Base-by-base conservation (phyloP, 2,113 vertebrate species). In the Semicossyphus pulcher region DNA sequence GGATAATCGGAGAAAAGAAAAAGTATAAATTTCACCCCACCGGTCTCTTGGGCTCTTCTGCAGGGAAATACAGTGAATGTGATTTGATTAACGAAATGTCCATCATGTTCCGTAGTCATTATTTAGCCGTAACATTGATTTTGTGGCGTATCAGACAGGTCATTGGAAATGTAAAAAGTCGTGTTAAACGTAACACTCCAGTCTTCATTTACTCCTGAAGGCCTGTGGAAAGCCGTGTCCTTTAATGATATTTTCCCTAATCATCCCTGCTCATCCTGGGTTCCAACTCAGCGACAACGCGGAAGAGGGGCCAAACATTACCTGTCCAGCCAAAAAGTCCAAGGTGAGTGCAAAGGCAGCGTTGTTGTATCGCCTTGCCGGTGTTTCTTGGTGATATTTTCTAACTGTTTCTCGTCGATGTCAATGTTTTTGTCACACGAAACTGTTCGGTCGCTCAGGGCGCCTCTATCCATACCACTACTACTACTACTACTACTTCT, bases 261-360 rank as follows among this genome's bases (percentile, higher is more conserved):
- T 41, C 6, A 21, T 8, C 32, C 0, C 49, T 0, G 39, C 2
- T 20, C 49, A 52, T 60, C 42, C 18, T n/a, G 23, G 45, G 11
- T 32, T 52, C 18, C 4, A n/a, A 45, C 26, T 48, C 36, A 2
- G 1, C 18, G 16, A 47, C 37, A 42, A 45, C 3, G 5, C 49
- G 48, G 11, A 36, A 44, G 37, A 9, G 3, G 11, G 8, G 14
- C 1, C 3, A 25, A 20, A 28, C 0, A 2, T 15, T 91, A 94
- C 94, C 93, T 92, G 85, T 95, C 94, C 25, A 95, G 84, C 94
- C 94, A 95, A 67, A 95, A 95, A 0, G 94, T 95, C 94, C 94
- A 95, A 0, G 93, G 92, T 0, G 93, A 95, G 61, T 95, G 93
- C 4, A 95, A 39, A 0, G 93, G 93, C 63, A 95, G 87, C 53